Conservation (phyloP, 2,113 vertebrate genomes). For the Microtus pennsylvanicus region DNA sequence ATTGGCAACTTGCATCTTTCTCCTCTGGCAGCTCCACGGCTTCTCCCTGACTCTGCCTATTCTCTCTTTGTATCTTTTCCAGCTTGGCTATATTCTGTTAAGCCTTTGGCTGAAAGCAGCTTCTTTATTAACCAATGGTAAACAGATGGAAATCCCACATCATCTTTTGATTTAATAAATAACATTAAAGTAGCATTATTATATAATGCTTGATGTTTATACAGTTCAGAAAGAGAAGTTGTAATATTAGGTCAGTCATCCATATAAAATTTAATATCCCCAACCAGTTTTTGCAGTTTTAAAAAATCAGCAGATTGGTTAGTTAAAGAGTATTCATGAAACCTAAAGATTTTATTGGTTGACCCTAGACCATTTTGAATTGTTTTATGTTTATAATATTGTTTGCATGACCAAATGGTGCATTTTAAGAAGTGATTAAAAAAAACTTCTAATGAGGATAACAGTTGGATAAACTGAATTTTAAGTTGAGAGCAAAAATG, state of each 20-base stretch:
- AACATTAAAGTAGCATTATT: slow-evolving; percentile 28
- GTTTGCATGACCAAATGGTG: slow-evolving; percentile 48
- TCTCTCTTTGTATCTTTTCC: too few species aligned
- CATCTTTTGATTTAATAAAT: slow-evolving; percentile 57
- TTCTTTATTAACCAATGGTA: too few species aligned
- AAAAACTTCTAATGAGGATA: slow-evolving; percentile 39
- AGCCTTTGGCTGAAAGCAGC: too few species aligned
- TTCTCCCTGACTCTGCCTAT: too few species aligned
- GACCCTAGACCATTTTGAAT: slow-evolving; percentile 39
- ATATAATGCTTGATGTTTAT: slow-evolving; percentile 9
- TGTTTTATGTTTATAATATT: slow-evolving; percentile 62
- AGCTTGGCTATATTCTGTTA: too few species aligned
- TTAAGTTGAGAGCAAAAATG: slow-evolving; percentile 41
- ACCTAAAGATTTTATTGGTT: slow-evolving; percentile 55
- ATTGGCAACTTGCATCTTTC: too few species aligned
- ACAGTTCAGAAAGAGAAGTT: slow-evolving; percentile 40
- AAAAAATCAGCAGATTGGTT: slow-evolving; percentile 33
- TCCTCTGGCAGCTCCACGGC: too few species aligned
- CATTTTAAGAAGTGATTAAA: slow-evolving; percentile 57
- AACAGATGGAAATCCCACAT: too few species aligned
- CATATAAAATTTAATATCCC: slow-evolving; percentile 54
- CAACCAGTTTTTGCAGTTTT: slow-evolving; percentile 58
- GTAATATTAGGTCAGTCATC: not conserved
- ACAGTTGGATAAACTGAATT: slow-evolving; percentile 50
- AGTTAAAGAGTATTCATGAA: slow-evolving; percentile 9